phyloP scores from a whole-genome alignment of 2,797 vertebrate genomes.

The Staurois parvus region DNA sequence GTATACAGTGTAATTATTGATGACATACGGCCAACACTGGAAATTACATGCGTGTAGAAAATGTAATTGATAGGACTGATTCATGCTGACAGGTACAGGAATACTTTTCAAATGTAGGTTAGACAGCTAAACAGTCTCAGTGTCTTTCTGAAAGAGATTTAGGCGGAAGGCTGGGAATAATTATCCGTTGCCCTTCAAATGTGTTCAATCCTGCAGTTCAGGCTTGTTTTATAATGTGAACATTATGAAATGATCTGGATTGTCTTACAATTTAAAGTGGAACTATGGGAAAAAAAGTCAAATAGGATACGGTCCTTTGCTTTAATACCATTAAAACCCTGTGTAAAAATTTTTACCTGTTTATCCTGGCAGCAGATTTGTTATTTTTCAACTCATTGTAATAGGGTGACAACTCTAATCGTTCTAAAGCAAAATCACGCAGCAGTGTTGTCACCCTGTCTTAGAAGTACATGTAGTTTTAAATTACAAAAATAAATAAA shows the following conservation, averaged over 20 bases:
- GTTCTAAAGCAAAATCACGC: too few relatives aligned
- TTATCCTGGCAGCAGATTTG: too few relatives aligned
- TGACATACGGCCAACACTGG: slow-evolving; percentile 53
- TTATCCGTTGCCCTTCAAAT: slow-evolving; percentile 47
- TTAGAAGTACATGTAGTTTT: too few relatives aligned
- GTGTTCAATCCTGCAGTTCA: slow-evolving; percentile 18
- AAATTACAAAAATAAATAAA: too few relatives aligned
- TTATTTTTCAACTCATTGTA: too few relatives aligned
- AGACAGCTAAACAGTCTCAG: slow-evolving; percentile 21
- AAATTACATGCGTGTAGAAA: slow-evolving; percentile 48
- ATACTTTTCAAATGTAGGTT: slow-evolving; percentile 48
- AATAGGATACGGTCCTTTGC: too few relatives aligned
- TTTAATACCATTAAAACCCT: too few relatives aligned
- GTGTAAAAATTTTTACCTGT: too few relatives aligned
- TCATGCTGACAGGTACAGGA: slow-evolving; percentile 55
- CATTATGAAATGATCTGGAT: background rate
- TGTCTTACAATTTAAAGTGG: background rate
- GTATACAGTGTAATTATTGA: slow-evolving; percentile 61
- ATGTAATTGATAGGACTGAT: slow-evolving; percentile 54
- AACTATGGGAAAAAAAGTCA: background rate
- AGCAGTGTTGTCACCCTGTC: too few relatives aligned
- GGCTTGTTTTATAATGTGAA: slow-evolving; percentile 4
- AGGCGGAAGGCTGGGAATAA: slow-evolving; percentile 46
- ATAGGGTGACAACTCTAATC: too few relatives aligned
- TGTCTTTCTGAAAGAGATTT: slow-evolving; percentile 33